Conservation (phyloP, 2,888 invertebrate genomes). For the Drosophila cognata region DNA sequence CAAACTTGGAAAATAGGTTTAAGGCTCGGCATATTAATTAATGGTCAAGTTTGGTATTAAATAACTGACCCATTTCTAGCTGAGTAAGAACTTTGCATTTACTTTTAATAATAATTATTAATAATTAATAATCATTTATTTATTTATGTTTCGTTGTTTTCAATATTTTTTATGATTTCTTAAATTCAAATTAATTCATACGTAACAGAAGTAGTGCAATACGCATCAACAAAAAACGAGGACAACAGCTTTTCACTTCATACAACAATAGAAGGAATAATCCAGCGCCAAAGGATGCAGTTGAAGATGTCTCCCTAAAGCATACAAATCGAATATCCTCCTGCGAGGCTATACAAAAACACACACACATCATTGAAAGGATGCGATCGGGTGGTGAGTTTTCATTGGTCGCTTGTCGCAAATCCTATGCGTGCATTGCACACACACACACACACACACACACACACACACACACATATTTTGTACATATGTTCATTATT, state of each 20-base stretch:
- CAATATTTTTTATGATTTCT: not conserved
- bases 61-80: not conserved
- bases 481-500: not conserved
- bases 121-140: not conserved
- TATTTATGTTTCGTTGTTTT: not conserved
- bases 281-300: not conserved
- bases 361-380: not conserved
- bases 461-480: not conserved
- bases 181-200: not conserved
- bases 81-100: not conserved
- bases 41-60: not conserved
- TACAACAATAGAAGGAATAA: not conserved
- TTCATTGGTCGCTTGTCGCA: constrained; percentile 35
- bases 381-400: constrained; percentile 31
- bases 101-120: too few relatives aligned
- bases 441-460: not conserved
- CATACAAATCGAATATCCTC: not conserved
- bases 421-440: not conserved
- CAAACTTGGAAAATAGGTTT: too few relatives aligned
- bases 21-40: too few relatives aligned
- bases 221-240: not conserved
- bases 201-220: not conserved
- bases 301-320: not conserved
- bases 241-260: not conserved
- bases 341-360: not conserved